Evolutionary conservation across 2,797 vertebrate species (phyloP), one percentile per base, ranked within the genome.

Genomic region (Alcedo quadribrachys): DNA sequence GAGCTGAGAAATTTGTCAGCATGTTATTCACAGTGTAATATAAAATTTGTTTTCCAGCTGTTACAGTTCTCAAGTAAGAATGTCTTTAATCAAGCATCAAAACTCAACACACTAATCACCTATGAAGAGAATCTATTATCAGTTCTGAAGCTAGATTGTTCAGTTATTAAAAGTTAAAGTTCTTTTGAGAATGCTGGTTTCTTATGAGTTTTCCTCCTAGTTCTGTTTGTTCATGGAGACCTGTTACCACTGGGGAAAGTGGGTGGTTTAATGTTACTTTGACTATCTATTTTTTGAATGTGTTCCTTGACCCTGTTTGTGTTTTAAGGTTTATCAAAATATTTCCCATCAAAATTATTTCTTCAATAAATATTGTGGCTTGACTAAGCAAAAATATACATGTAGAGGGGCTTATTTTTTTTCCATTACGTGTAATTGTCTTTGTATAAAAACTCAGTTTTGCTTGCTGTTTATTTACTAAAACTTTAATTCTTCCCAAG

Each of bases 311-410:
- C 73, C 68, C 62, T 71, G 28, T 55, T 84, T 70, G 37, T 70
- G 48, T 73, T 91, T 94, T 78, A 93, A 88, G 55, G 32, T 81
- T 89, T 80, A 74, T 40, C 37, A 85, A 95, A 95, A 88, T 81
- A 93, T 80, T 88, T 92, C 76, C 65, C 78, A 77, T 77, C 67
- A 81, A 90, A 91, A 91, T 42, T 83, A 88, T 89, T 93, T 68
- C 32, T 89, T 87, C 69, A 89, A 22, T 63, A 85, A 95, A 94
- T 92, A 91, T 90, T 96, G 85, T 80, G 55, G 27, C 53, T 92
- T 67, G 55, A 58, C 57, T 63, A 91, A 83, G 81, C 65, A 86
- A 90, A 93, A 85, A 86, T 71, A 92, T 13, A 74, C 68, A 81
- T n/a, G 65, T 75, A 65, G 79, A 89, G 30, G 51, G 62, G 42